A percentile compares a stretch with the other conserved stretches of the same genome.
phyloP scores from a whole-genome alignment of 2,113 vertebrate species.

The Psophia crepitans region DNA sequence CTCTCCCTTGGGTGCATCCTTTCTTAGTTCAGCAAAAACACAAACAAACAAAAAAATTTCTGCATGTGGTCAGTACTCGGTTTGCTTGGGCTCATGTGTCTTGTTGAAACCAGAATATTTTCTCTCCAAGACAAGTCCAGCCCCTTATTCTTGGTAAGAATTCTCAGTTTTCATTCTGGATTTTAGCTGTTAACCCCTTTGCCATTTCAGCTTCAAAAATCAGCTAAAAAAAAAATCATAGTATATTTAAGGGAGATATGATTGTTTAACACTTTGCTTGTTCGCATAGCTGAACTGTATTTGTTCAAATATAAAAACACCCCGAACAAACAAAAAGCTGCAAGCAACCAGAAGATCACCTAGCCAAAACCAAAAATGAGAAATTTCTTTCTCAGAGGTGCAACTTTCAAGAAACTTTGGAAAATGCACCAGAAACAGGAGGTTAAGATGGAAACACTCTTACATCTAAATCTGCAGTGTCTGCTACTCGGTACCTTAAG shows the following conservation, averaged over 20 bases:
- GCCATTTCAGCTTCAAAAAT: neutral
- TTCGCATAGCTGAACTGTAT: neutral
- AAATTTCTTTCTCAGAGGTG: neutral
- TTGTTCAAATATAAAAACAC: neutral
- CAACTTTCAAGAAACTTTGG: neutral
- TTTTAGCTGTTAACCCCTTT: constrained; percentile 38
- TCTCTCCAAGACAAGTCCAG: constrained; percentile 31
- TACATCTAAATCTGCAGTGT: neutral
- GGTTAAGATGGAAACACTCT: neutral
- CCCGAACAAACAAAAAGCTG: neutral
- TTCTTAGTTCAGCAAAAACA: constrained; percentile 64
- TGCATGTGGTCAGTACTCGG: constrained; percentile 31
- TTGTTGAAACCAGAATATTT: constrained; percentile 55
- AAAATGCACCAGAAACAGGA: neutral
- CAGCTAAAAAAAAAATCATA: neutral
- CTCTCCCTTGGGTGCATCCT: constrained; percentile 51
- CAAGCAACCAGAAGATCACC: neutral
- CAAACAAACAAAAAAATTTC: constrained; percentile 48
- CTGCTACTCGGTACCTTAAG: neutral
- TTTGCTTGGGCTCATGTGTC: constrained; percentile 29
- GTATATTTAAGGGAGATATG: neutral
- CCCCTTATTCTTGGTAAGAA: constrained; percentile 24
- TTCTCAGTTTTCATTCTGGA: constrained; percentile 27
- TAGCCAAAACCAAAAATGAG: neutral
- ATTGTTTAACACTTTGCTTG: neutral